Base-by-base conservation (phyloP, 1,140 invertebrate species). In the Zaprionus tsacasi region DNA sequence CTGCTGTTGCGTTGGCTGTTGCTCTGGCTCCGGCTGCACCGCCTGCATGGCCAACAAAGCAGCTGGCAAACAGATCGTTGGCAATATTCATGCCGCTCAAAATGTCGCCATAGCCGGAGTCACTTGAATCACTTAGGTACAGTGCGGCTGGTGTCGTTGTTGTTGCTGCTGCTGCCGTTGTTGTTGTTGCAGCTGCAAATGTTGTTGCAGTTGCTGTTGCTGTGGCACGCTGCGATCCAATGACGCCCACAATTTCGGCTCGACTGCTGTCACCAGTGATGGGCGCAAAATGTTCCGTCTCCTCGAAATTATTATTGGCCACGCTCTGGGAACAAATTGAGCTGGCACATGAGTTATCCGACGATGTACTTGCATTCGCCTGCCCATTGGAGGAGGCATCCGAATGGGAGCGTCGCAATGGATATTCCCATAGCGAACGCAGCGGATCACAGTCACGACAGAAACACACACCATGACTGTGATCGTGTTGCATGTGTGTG, bases 361-460 rank as follows among this genome's bases (percentile, higher is more conserved):
- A 85, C 8, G 85, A 89, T 21, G 80, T 79, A 5, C 36, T 27
- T 3, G 11, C 55, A 12, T 15, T 35, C 11, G 4, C n/a, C 12
- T 36, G 35, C 12, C 77, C 85, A 45, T 75, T 78, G 43, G 76
- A 79, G 3, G 89, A 87, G 36, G 91, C 91, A 71, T 92, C 91
- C 10, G 92, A 92, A 13, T 78, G 76, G 10, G 92, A 91, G 43
- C 92, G 75, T 10, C 92, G 74, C 33, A 92, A 48, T 5, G 92
- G 92, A 60, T 91, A 92, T 58, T 91, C 96, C 96, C 96, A 97
- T 59, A 97, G 95, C 69, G 96, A 94, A 48, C 95, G 95, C 17
- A 95, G 93, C 0, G 96, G 96, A 88, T 97, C 96, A 86, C 96
- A 97, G 76, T 96, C 96, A 10, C 95, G 94, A 86, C 96, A 97